Conservation (phyloP, 2,888 invertebrate genomes). For the Acronicta psi region DNA sequence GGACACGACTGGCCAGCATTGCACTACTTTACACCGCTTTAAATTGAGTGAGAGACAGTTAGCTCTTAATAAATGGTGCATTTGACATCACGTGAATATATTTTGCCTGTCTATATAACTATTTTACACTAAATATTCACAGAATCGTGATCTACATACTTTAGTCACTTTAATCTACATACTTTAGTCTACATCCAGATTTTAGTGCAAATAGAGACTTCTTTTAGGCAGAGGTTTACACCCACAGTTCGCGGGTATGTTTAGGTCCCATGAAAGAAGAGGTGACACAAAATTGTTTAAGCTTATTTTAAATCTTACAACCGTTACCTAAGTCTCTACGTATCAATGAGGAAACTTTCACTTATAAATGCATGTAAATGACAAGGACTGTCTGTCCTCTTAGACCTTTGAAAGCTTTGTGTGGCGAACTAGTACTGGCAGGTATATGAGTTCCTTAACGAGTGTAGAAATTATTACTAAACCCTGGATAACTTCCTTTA, state of each 20-base stretch:
- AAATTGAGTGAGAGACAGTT: conserved; percentile 36
- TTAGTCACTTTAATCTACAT: no score
- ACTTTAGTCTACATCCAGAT: no score
- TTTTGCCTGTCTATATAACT: conserved; percentile 28
- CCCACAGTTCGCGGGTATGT: no score
- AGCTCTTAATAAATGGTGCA: conserved; percentile 57
- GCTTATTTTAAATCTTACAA: conserved; percentile 12
- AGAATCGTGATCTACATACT: no score
- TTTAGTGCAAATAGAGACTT: no score
- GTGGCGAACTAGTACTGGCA: conserved; percentile 43
- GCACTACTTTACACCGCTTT: conserved; percentile 41
- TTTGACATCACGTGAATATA: conserved; percentile 60
- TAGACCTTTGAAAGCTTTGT: conserved; percentile 38
- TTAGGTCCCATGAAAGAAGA: no score
- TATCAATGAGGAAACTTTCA: conserved; percentile 40
- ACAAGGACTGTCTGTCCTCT: conserved; percentile 24
- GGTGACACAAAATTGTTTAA: no score
- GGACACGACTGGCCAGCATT: conserved; percentile 25
- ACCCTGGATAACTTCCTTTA: conserved; percentile 45
- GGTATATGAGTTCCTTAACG: conserved; percentile 41
- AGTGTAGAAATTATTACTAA: conserved; percentile 40
- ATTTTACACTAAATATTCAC: conserved; percentile 21
- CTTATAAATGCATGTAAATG: conserved; percentile 29
- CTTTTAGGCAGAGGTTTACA: no score
- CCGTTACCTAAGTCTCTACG: conserved; percentile 18